Conservation (phyloP, 2,113 vertebrate genomes). For the Trichomycterus rosablanca region DNA sequence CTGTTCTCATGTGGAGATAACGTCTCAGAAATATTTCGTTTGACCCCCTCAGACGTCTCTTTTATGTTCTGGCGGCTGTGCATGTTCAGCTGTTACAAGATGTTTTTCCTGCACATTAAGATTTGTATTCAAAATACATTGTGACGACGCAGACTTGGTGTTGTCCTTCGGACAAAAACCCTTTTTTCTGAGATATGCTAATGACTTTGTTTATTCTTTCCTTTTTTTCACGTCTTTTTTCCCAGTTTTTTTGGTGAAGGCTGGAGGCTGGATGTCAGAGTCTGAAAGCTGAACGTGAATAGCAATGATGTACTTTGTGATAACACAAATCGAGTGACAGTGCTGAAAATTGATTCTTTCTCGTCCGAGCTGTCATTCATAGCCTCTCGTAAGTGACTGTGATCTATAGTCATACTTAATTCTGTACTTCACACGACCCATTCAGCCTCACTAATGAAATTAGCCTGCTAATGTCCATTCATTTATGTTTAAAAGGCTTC, state of each 20-base stretch:
- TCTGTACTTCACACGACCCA: not conserved
- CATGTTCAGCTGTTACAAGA: too few species aligned
- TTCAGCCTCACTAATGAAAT: too few species aligned
- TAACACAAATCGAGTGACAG: not conserved
- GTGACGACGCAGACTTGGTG: too few species aligned
- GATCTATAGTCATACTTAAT: not conserved
- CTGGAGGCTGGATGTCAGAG: slow-evolving; percentile 5
- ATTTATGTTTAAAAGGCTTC: too few species aligned
- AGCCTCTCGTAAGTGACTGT: not conserved
- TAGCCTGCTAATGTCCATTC: too few species aligned
- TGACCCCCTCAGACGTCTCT: too few species aligned
- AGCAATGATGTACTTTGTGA: slow-evolving; percentile 3
- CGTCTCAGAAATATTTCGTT: too few species aligned
- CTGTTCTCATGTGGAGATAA: too few species aligned
- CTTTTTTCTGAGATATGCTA: not conserved
- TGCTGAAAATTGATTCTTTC: slow-evolving; percentile 4
- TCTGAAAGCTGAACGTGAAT: slow-evolving; percentile 10
- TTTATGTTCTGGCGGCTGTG: too few species aligned
- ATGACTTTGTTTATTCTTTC: not conserved
- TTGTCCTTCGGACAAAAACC: not conserved
- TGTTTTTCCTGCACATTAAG: too few species aligned
- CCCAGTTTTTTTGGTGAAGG: not conserved
- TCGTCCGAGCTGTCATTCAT: not conserved
- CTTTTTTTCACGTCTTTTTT: not conserved
- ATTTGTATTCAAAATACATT: too few species aligned